A percentile compares a stretch with the other conserved stretches of the same genome.
Conservation (phyloP, 1,140 invertebrate species). For the Drosophila sulfurigaster region DNA sequence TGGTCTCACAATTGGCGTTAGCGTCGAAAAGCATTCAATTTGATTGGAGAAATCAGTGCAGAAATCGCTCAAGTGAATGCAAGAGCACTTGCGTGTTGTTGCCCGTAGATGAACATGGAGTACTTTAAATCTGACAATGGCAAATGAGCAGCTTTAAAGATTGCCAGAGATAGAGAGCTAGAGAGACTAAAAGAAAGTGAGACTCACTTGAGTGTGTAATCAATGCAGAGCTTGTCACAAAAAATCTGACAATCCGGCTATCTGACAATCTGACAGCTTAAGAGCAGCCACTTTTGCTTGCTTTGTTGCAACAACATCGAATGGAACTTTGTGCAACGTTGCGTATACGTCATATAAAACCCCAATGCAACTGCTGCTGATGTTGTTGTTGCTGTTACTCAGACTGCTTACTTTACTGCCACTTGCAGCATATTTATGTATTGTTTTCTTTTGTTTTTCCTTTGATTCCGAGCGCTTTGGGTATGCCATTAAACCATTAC, state of each 20-base stretch:
- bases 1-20: constrained; percentile 47
- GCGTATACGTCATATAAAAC: constrained; percentile 76
- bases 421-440: constrained; percentile 73
- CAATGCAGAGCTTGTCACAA: constrained; percentile 15
- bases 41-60: constrained; percentile 54
- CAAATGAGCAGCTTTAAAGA: constrained; percentile 45
- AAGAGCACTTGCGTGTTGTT: constrained; percentile 34
- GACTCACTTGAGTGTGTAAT: constrained; percentile 38
- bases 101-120: constrained; percentile 16
- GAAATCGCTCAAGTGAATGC: constrained; percentile 57
- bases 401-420: constrained; percentile 48
- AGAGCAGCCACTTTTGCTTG: constrained; percentile 40
- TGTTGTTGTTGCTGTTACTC: constrained; percentile 50
- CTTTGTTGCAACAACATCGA: constrained; percentile 28
- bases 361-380: constrained; percentile 37
- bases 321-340: constrained; percentile 60
- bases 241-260: constrained; percentile 51
- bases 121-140: constrained; percentile 32
- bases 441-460: constrained; percentile 29
- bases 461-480: constrained; percentile 26
- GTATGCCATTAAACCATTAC: constrained; percentile 65
- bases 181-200: neutral
- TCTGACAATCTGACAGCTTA: constrained; percentile 28
- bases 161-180: neutral
- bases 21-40: constrained; percentile 55